A percentile compares a stretch with the other conserved stretches of the same genome.
Conservation (phyloP, 2,113 vertebrate species). For the Cercopithecus mona region DNA sequence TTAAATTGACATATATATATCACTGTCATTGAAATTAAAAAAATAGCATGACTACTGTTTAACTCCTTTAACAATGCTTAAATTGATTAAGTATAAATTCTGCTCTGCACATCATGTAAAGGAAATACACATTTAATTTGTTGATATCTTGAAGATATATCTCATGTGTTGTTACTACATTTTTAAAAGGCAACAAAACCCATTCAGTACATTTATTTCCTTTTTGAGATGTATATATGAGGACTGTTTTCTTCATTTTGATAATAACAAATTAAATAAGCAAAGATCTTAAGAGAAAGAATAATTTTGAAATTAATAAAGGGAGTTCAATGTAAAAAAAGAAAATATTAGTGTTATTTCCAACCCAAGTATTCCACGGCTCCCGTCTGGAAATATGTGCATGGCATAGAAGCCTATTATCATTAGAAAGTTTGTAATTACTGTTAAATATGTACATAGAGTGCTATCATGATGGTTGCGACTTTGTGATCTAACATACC, state of each 20-base stretch:
- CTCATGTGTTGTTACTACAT: background rate
- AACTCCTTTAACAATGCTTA: background rate
- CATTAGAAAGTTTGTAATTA: background rate
- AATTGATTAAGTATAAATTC: background rate
- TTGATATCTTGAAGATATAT: background rate
- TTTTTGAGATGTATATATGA: background rate
- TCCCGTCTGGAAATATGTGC: background rate
- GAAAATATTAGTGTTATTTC: background rate
- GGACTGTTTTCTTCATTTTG: background rate
- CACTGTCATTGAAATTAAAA: background rate
- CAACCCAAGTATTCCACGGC: background rate
- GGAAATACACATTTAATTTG: background rate
- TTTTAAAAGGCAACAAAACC: background rate
- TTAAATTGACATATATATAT: background rate
- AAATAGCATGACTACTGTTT: background rate
- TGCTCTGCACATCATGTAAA: background rate
- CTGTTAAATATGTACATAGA: background rate
- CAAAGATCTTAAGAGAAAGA: background rate
- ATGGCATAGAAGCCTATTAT: background rate
- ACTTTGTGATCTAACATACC: background rate
- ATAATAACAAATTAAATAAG: background rate
- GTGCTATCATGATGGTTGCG: background rate
- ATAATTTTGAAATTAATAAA: background rate
- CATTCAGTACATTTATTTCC: background rate
- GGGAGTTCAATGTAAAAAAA: background rate